Base-by-base conservation (phyloP, 1,140 invertebrate genomes). In the Euura lappo region DNA sequence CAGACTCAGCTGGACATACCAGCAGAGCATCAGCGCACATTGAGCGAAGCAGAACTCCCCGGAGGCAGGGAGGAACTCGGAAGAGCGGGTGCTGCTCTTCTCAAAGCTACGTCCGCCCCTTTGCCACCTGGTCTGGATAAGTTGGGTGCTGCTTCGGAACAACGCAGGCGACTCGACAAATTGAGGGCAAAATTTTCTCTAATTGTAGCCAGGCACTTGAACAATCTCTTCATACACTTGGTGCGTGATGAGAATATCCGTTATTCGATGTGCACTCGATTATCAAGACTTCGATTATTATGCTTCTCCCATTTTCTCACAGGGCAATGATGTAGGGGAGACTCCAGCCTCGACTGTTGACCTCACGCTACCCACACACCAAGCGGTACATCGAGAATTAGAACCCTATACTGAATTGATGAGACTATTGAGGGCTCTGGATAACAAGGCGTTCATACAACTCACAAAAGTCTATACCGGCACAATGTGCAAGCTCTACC, bases 211-310 rank as follows among this genome's bases (percentile, higher is more conserved):
- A 90, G 96, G 51, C 95, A 98, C 87, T 88, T 99, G 11, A 98
- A 97, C 82, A 98, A 98, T 89, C 89, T 97, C 60, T 97, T 98
- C 75, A 96, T 98, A 83, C 95, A 98, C 88, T 91, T 97, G 87
- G 95, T 94, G 79, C 76, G 76, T 72, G 28, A 28, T 28, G 28
- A 28, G 28, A 28, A 28, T 28, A 28, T 28, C 28, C 28, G 28
- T 28, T 28, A 28, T 28, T 28, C 28, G 28, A 28, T 28, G 0
- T 28, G 28, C 69, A 42, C 51, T 65, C 45, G 10, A n/a, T 60
- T 11, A 60, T 43, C 28, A 75, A 65, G 7, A 69, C 7, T 43
- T 10, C 71, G 6, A n/a, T 76, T 45, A 0, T 28, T 28, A 28
- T 28, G 28, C 28, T 71, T 65, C 60, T 73, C 68, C 72, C 45